phyloP scores from a whole-genome alignment of 2,113 vertebrate species.

The Macrotus californicus region DNA sequence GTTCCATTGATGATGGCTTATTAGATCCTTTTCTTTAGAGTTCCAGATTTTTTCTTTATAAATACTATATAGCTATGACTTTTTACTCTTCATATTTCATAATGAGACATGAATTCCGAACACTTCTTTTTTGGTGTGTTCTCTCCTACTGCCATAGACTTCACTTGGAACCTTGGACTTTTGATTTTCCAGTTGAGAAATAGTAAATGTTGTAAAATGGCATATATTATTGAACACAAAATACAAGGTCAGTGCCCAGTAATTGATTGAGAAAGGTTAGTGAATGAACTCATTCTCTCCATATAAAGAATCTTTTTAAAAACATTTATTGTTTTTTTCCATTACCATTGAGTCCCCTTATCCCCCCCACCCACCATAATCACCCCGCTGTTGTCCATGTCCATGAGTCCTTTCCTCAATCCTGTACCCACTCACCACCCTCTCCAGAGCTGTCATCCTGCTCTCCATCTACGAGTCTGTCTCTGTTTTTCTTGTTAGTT shows the following conservation, averaged over 20 bases:
- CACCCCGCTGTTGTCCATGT: too few species aligned
- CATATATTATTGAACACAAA: not conserved
- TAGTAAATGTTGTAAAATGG: not conserved
- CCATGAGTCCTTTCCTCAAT: too few species aligned
- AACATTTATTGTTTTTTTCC: too few species aligned
- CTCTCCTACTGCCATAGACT: not conserved
- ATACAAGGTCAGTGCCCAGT: not conserved
- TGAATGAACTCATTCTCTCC: not conserved
- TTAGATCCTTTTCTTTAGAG: not conserved
- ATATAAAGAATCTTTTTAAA: not conserved
- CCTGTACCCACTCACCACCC: too few species aligned
- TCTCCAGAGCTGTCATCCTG: too few species aligned
- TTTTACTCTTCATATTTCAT: not conserved
- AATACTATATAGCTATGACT: not conserved
- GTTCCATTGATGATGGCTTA: not conserved
- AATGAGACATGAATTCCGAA: not conserved
- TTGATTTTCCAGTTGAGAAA: slow-evolving; percentile 11
- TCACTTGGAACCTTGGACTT: not conserved
- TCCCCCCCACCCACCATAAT: too few species aligned
- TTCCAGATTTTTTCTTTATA: not conserved
- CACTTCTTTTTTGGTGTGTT: not conserved
- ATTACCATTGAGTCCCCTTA: too few species aligned
- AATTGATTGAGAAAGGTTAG: not conserved
- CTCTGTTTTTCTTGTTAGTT: too few species aligned
- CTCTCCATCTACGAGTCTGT: too few species aligned